These are phyloP conservation scores for Apogon talboti DNA, from an alignment of 2,797 vertebrate species.

Conservation along the genomic window DNA sequence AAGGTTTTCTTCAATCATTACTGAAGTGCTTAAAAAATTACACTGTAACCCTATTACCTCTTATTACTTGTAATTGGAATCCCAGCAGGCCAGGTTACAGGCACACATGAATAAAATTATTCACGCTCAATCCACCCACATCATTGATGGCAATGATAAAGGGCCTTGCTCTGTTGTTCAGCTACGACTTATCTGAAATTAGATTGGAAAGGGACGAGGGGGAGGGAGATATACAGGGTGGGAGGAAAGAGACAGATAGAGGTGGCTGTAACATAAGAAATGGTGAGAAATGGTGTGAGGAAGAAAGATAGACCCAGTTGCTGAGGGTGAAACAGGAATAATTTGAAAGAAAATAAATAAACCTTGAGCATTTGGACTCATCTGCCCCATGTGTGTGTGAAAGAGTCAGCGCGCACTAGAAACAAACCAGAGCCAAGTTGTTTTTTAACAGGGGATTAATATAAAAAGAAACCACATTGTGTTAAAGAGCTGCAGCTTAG, in stretches of 20 bases:
- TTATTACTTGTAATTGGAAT: constrained; percentile 79
- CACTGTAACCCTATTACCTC: constrained; percentile 75
- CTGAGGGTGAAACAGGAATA: constrained; percentile 51
- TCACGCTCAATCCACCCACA: constrained; percentile 79
- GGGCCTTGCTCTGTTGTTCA: constrained; percentile 76
- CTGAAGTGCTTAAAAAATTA: constrained; percentile 75
- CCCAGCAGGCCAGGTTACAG: constrained; percentile 59
- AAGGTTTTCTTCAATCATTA: constrained; percentile 67
- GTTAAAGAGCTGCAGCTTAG: constrained; percentile 76
- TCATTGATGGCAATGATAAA: constrained; percentile 82
- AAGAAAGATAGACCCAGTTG: constrained; percentile 55
- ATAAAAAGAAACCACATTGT: constrained; percentile 79
- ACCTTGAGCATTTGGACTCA: constrained; percentile 7
- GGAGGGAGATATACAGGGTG: constrained; percentile 74
- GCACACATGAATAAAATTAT: constrained; percentile 79
- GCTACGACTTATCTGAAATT: constrained; percentile 82
- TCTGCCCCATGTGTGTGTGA: neutral
- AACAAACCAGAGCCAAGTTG: constrained; percentile 39
- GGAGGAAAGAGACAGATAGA: constrained; percentile 80
- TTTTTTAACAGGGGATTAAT: constrained; percentile 44
- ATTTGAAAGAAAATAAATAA: constrained; percentile 18
- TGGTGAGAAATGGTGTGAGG: constrained; percentile 70
- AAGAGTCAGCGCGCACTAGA: constrained; percentile 14
- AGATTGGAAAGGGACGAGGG: constrained; percentile 78
- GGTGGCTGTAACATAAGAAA: constrained; percentile 72